Evolutionary conservation across 2,797 vertebrate species (phyloP), one percentile per base, ranked within the genome.

Genomic region (Pachyuromys duprasi): DNA sequence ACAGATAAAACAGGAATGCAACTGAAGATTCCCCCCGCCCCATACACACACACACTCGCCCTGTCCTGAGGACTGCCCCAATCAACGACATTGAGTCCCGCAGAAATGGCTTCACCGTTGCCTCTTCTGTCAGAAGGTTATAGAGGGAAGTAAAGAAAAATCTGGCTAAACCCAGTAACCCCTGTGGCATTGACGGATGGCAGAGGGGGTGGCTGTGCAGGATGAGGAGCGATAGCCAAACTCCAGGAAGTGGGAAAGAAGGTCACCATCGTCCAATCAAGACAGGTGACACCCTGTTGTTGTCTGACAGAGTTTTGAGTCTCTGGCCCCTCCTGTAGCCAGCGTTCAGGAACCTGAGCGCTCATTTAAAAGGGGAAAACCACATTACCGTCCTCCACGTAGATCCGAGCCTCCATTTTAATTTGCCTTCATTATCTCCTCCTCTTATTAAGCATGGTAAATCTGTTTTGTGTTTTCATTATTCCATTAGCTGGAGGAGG

Each of bases 381-480:
- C 0, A 90, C 93, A 98, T 98, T 98, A 98, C 80, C 95, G 96
- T 95, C 97, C 97, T 98, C 95, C 96, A 63, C 20, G 53, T 97
- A 98, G 95, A 97, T 84, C 94, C 96, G 97, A 98, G 97, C 98
- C 98, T 98, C 98, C 98, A 98, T 98, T 98, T 99, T 99, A 99
- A 99, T 99, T 99, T 98, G 98, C 97, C 98, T 98, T 99, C 98
- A 98, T 99, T 99, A 99, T 98, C 98, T 98, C 98, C 97, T 97
- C 96, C 97, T 90, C 98, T 99, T 98, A 99, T 99, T 99, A 99
- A 98, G 98, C 98, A 98, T 97, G 78, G 98, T 98, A 99, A 99
- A 99, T 99, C 98, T 98, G 98, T 97, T 99, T 98, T 99, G 98
- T 97, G 98, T 98, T 98, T 98, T 98, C 98, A 98, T 99, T 99